Conservation (phyloP, 2,113 vertebrate genomes). For the Phycodurus eques region DNA sequence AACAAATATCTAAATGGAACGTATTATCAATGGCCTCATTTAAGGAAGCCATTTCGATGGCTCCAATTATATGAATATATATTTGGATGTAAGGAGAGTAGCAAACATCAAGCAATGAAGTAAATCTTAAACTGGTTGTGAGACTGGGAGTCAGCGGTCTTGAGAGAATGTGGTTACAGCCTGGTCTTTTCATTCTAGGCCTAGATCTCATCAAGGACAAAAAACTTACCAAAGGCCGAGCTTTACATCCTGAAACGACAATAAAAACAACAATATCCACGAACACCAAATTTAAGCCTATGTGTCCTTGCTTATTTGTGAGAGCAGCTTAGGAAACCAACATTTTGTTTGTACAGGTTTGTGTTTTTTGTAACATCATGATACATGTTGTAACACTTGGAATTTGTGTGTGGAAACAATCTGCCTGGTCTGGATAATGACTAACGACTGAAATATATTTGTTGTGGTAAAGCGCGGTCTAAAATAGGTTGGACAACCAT, state of each 20-base stretch:
- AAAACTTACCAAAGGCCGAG: constrained; percentile 29
- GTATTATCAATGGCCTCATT: constrained; percentile 21
- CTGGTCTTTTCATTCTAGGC: constrained; percentile 51
- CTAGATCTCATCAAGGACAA: constrained; percentile 33
- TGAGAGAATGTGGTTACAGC: constrained; percentile 50
- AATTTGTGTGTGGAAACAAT: neutral
- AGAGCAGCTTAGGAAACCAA: too few relatives aligned
- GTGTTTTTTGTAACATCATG: too few relatives aligned
- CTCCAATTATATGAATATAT: constrained; percentile 4
- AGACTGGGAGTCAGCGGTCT: constrained; percentile 46
- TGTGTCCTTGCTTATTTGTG: neutral
- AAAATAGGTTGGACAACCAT: neutral
- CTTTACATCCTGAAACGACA: constrained; percentile 13
- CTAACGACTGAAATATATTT: neutral
- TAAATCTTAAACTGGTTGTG: constrained; percentile 58
- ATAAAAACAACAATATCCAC: constrained; percentile 1
- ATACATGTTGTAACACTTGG: neutral
- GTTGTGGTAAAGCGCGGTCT: neutral
- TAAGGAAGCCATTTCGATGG: constrained; percentile 4
- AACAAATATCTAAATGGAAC: constrained; percentile 23
- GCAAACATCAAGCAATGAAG: constrained; percentile 22
- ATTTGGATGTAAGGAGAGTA: constrained; percentile 12
- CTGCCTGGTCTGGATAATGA: neutral
- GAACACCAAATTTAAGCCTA: constrained; percentile 8
- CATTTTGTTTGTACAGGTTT: too few relatives aligned